Conservation (phyloP, 2,797 vertebrate species). For the Clarias pachynema region DNA sequence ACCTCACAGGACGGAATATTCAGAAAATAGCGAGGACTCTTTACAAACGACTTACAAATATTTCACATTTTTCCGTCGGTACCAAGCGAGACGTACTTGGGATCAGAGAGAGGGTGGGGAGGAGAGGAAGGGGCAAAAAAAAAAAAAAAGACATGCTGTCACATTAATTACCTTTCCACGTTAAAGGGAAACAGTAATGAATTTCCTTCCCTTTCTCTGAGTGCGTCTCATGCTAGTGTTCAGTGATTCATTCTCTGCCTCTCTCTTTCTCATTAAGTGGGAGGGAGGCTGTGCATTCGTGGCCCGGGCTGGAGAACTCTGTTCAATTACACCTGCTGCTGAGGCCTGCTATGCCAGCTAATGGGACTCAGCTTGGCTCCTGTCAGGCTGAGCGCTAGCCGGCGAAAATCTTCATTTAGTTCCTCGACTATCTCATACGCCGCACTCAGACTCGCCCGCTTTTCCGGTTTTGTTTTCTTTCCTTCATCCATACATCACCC, state of each 20-base stretch:
- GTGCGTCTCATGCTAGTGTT: constrained; percentile 59
- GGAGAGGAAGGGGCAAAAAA: background rate
- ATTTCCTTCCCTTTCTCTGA: constrained; percentile 63
- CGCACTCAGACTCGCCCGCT: constrained; percentile 28
- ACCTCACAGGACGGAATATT: constrained; percentile 40
- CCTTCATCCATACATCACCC: constrained; percentile 33
- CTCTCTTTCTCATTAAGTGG: constrained; percentile 73
- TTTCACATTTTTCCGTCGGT: constrained; percentile 44
- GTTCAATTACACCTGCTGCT: constrained; percentile 83
- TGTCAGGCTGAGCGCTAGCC: constrained; percentile 75
- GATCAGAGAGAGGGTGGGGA: constrained; percentile 5
- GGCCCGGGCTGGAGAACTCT: constrained; percentile 68
- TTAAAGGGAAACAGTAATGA: constrained; percentile 64
- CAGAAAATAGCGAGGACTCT: constrained; percentile 40
- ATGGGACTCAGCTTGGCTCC: constrained; percentile 82
- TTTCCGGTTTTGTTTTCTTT: constrained; percentile 18
- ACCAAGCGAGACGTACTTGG: constrained; percentile 47
- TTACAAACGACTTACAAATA: constrained; percentile 60
- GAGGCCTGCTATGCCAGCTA: constrained; percentile 79
- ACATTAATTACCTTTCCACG: constrained; percentile 68
- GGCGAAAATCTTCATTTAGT: constrained; percentile 78
- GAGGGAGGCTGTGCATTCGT: constrained; percentile 54
- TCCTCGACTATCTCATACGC: constrained; percentile 56
- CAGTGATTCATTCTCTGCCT: constrained; percentile 68
- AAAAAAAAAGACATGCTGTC: constrained; percentile 57